These are phyloP conservation scores for Mormyrops attenuatus DNA, from an alignment of 2,797 vertebrate species.

Conservation along the genomic window DNA sequence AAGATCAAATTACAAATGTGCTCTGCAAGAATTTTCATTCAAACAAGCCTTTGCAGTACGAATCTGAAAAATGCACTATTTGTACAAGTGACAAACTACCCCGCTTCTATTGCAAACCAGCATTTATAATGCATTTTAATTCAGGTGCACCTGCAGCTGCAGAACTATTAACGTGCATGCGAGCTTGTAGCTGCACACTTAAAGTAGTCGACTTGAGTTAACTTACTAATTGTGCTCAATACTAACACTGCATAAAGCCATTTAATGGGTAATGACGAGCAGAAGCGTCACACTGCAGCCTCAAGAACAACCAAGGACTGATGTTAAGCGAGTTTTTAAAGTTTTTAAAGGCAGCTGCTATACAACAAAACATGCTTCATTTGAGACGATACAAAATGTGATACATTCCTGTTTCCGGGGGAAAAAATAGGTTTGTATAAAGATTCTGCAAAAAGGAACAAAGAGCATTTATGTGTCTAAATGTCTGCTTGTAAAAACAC, in stretches of 20 bases:
- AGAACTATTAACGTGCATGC: background rate
- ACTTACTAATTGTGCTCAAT: background rate
- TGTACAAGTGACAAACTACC: background rate
- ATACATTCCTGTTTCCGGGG: background rate
- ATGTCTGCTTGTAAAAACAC: background rate
- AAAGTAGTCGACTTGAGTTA: background rate
- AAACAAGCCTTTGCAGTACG: background rate
- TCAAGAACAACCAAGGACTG: background rate
- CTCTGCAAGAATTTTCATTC: background rate
- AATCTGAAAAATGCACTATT: background rate
- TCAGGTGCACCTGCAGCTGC: background rate
- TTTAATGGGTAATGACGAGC: background rate
- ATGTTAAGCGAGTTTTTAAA: background rate
- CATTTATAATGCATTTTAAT: background rate
- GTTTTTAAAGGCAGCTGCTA: background rate
- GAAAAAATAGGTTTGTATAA: background rate
- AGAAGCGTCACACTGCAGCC: background rate
- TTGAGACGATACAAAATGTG: background rate
- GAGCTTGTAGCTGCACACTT: background rate
- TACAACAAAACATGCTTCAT: background rate
- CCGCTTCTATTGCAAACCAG: background rate
- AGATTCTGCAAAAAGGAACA: background rate
- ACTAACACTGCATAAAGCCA: background rate
- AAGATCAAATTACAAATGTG: background rate
- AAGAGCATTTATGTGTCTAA: background rate